Base-by-base conservation (phyloP, 2,113 vertebrate species). In the Trinectes maculatus region DNA sequence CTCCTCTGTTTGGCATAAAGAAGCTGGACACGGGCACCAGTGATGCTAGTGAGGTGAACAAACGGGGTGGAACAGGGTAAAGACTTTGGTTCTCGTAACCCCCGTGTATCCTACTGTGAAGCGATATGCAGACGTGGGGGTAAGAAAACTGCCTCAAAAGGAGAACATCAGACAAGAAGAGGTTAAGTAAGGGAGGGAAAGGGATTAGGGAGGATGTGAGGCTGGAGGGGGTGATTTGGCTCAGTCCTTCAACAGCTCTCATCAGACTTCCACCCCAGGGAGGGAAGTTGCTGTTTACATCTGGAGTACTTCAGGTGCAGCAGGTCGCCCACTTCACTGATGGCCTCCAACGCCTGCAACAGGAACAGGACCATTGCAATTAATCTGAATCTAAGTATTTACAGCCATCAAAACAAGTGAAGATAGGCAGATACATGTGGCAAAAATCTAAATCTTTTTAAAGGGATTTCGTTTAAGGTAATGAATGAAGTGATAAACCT, bases 251-350 rank as follows among this genome's bases (percentile, higher is more conserved):
- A 95, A 94, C 0, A 93, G n/a, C 94, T 96, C 86, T 97, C 96
- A 0, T 96, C 95, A 33, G 95, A 94, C 1, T 92, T 93, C 80
- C 94, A 94, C 62, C 94, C 94, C 64, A 95, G 84, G 2, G 95
- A 91, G 29, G 94, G 93, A 18, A 93, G 90, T 43, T 92, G 80
- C 60, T 36, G 77, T 28, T 78, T 65, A 0, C 53, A 94, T 64
- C 96, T 94, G 22, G 97, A 99, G 80, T 98, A 98, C 82, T 98
- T 99, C 70, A 99, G 76, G 61, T 96, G 95, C 65, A 99, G 90
- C 19, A 98, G 92, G 61, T 98, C 95, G 22, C 96, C 97, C 46
- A 99, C 96, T 90, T 98, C 96, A 63, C 89, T 87, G 80, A 98
- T 93, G 89, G 94, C 93, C 63, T 92, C 94, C 91, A 99, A 85